phyloP scores from a whole-genome alignment of 2,797 vertebrate species.

The Graptemys geographica region DNA sequence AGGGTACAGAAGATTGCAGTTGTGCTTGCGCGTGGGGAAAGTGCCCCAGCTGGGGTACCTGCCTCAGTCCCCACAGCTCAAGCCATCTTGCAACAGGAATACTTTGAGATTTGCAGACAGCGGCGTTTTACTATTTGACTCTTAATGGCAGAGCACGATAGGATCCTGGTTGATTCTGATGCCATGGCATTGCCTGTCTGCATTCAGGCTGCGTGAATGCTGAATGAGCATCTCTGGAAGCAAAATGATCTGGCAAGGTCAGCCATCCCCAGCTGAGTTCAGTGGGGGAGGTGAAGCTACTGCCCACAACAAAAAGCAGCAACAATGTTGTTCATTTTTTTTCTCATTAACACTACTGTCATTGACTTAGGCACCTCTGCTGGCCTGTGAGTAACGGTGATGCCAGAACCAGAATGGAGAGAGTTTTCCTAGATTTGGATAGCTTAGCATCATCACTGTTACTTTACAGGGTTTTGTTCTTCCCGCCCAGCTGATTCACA shows the following conservation, averaged over 20 bases:
- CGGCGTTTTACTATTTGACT: fast-evolving
- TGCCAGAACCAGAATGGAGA: background rate
- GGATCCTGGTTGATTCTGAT: fast-evolving
- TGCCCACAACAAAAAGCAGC: background rate
- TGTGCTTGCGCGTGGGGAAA: background rate
- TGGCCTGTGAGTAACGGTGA: background rate
- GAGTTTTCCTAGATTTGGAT: background rate
- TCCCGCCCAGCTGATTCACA: background rate
- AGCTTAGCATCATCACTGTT: background rate
- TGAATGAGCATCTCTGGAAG: fast-evolving
- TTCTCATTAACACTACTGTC: background rate
- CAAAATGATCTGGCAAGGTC: background rate
- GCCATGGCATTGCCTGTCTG: fast-evolving
- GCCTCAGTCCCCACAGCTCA: fast-evolving
- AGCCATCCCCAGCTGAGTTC: fast-evolving
- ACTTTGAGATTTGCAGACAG: fast-evolving
- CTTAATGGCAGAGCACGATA: background rate
- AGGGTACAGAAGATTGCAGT: fast-evolving
- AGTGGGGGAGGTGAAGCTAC: background rate
- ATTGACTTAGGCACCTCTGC: background rate
- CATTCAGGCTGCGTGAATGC: background rate
- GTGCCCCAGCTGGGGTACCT: fast-evolving
- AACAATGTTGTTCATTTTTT: background rate
- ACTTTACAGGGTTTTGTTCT: background rate
- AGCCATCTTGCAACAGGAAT: fast-evolving